Evolutionary conservation across 1,140 invertebrate species (phyloP).

Genomic region (Drosophila tristis): DNA sequence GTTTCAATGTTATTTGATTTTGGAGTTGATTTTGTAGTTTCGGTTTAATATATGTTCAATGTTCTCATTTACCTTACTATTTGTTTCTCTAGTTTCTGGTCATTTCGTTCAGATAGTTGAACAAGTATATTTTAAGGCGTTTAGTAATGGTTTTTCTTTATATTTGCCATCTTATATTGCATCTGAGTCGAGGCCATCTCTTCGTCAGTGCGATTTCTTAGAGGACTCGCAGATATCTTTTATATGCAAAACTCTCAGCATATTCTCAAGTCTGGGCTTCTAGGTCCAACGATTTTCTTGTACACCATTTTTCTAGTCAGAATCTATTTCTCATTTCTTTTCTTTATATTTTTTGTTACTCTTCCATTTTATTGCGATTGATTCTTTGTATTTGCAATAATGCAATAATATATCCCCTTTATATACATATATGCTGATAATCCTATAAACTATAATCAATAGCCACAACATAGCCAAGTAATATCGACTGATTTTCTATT

Average conservation of each 20-base stretch:
- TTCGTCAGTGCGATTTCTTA: conserved; percentile 6
- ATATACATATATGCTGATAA: conserved; percentile 52
- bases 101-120: conserved; percentile 22
- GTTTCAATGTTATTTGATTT: conserved; percentile 27
- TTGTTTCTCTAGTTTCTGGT: conserved; percentile 36
- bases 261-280: conserved; percentile 14
- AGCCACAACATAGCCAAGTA: conserved; percentile 48
- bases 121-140: conserved; percentile 11
- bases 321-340: not conserved
- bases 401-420: conserved; percentile 47
- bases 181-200: not conserved
- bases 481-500: conserved; percentile 42
- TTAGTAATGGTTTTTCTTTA: conserved; percentile 17
- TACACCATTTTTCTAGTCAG: conserved; percentile 3
- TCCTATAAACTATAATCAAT: conserved; percentile 46
- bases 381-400: conserved; percentile 45
- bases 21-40: conserved; percentile 37
- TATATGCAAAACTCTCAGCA: conserved; percentile 27
- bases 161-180: conserved; percentile 5
- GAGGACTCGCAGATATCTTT: conserved; percentile 16
- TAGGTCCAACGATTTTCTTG: conserved; percentile 16
- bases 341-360: conserved; percentile 14
- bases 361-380: conserved; percentile 16
- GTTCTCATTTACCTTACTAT: conserved; percentile 20
- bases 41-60: conserved; percentile 29